Percentiles rank a stretch among this genome's conserved stretches.
phyloP scores from a whole-genome alignment of 2,797 vertebrate genomes.

The Kryptolebias ocellatus region DNA sequence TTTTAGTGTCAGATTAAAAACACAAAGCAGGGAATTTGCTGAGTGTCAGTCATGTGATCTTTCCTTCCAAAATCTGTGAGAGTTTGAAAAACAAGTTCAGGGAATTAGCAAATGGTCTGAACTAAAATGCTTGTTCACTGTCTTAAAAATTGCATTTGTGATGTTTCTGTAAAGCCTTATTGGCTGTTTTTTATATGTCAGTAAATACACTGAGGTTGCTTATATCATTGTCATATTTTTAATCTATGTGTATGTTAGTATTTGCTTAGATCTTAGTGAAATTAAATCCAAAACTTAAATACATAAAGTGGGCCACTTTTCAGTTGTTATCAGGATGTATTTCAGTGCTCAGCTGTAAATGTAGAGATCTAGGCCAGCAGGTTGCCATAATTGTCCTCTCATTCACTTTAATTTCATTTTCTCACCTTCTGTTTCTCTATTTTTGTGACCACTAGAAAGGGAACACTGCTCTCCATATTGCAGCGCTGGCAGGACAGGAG shows the following conservation, averaged over 20 bases:
- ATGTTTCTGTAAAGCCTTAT: neutral
- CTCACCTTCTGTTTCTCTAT: conserved; percentile 10
- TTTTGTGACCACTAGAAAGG: conserved; percentile 86
- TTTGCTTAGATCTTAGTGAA: conserved; percentile 2
- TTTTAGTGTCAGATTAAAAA: neutral
- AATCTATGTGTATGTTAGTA: neutral
- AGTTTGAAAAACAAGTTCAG: too few relatives aligned
- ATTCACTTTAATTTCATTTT: conserved; percentile 29
- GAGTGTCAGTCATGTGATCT: neutral
- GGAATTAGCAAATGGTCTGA: too few relatives aligned
- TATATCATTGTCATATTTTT: neutral
- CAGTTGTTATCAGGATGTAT: neutral
- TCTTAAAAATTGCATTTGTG: neutral
- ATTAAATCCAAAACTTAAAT: neutral
- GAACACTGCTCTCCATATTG: conserved; percentile 97
- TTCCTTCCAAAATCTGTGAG: neutral
- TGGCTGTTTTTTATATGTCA: neutral
- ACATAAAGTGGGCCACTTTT: neutral
- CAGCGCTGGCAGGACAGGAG: conserved; percentile 93
- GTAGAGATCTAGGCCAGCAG: conserved; percentile 48
- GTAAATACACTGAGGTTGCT: neutral
- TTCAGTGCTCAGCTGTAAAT: conserved; percentile 15
- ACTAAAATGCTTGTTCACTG: neutral
- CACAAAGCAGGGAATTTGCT: neutral
- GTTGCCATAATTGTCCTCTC: conserved; percentile 38